Conservation (phyloP, 2,888 invertebrate genomes). For the Hirtodrosophila duncani region DNA sequence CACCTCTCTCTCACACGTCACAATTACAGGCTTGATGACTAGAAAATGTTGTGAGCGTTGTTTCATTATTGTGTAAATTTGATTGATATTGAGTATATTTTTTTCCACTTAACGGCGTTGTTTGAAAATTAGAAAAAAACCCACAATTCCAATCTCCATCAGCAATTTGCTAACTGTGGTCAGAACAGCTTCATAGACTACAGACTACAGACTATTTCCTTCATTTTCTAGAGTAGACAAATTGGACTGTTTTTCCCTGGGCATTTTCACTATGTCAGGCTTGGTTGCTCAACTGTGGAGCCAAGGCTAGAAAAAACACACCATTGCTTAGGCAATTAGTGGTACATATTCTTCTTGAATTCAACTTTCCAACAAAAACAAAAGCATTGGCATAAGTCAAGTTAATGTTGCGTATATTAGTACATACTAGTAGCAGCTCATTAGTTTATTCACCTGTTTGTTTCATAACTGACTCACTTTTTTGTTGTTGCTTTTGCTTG, state of each 20-base stretch:
- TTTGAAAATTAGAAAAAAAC: conserved; percentile 15
- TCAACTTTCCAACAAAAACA: conserved; percentile 9
- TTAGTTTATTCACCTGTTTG: conserved; percentile 62
- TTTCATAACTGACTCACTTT: conserved; percentile 34
- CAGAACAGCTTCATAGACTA: too few species aligned
- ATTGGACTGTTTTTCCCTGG: conserved; percentile 6
- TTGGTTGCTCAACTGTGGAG: conserved; percentile 48
- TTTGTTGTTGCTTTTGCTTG: conserved; percentile 1
- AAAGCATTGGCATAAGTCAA: neutral
- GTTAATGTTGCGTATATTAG: neutral
- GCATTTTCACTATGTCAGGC: conserved; percentile 36
- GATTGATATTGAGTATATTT: conserved; percentile 4
- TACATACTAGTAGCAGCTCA: conserved; percentile 29
- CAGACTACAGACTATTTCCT: too few species aligned
- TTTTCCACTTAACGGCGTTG: conserved; percentile 27
- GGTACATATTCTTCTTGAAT: neutral
- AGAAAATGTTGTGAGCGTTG: conserved; percentile 24
- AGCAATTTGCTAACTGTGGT: conserved; percentile 14
- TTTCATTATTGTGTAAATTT: conserved; percentile 23
- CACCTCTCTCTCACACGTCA: conserved; percentile 43
- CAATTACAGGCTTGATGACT: conserved; percentile 36
- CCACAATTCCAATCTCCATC: conserved; percentile 10
- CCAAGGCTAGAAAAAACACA: conserved; percentile 13
- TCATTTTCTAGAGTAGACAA: too few species aligned
- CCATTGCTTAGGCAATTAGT: conserved; percentile 41